Conservation (phyloP, 2,888 invertebrate genomes). For the Synanthedon formicaeformis region DNA sequence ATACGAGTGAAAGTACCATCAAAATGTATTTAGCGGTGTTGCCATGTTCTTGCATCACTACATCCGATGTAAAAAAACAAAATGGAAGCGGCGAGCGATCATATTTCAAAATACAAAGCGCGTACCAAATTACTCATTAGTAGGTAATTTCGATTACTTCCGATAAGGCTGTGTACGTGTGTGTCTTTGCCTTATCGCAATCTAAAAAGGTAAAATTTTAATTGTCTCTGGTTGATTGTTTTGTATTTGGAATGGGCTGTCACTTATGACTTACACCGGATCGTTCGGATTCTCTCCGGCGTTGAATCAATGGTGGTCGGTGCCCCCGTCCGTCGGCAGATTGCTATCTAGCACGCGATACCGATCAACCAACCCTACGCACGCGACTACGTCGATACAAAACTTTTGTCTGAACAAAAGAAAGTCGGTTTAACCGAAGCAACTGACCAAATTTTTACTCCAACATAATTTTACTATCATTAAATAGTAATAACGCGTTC, state of each 20-base stretch:
- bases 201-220: not conserved
- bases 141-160: too few relatives aligned
- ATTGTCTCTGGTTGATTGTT: not conserved
- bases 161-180: not conserved
- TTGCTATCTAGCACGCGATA: conserved; percentile 61
- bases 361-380: conserved; percentile 53
- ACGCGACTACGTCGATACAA: conserved; percentile 46
- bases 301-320: conserved; percentile 59
- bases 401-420: conserved; percentile 30
- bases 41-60: conserved; percentile 6
- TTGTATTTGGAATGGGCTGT: not conserved
- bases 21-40: conserved; percentile 17
- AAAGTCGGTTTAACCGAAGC: conserved; percentile 43
- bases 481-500: too few relatives aligned
- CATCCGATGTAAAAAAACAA: not conserved
- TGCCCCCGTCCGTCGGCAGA: conserved; percentile 44
- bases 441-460: conserved; percentile 23
- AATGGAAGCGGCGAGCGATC: not conserved
- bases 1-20: conserved; percentile 17
- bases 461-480: too few relatives aligned
- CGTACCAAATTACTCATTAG: too few relatives aligned
- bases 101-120: not conserved
- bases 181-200: not conserved
- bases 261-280: not conserved
- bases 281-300: conserved; percentile 3